Percentiles rank a stretch among this genome's conserved stretches.
These are phyloP conservation scores for Panulirus ornatus DNA, from an alignment of 1,140 invertebrate species.

Conservation along the genomic window DNA sequence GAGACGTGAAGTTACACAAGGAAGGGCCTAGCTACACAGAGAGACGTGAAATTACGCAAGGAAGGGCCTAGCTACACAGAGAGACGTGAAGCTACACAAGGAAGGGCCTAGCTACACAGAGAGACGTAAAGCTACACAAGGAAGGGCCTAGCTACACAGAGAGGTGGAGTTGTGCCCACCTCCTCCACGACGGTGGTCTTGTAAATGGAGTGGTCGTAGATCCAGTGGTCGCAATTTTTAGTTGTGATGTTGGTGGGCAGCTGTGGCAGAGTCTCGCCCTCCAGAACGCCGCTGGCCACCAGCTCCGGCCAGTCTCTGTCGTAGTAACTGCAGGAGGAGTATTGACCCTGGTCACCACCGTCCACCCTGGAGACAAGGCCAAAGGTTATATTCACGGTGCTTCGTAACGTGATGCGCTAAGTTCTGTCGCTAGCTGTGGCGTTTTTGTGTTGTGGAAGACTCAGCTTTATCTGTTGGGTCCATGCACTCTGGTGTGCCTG, in stretches of 20 bases:
- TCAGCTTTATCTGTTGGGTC: neutral
- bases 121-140: no score
- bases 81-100: no score
- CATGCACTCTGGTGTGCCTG: neutral
- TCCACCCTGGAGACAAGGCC: neutral
- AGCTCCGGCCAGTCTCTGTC: slow-evolving; percentile 36
- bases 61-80: no score
- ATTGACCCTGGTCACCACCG: neutral
- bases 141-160: no score
- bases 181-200: slow-evolving; percentile 74
- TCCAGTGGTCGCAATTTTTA: slow-evolving; percentile 63
- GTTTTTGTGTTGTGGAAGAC: neutral
- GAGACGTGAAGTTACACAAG: no score
- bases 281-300: slow-evolving; percentile 35
- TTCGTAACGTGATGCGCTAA: no score
- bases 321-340: slow-evolving; percentile 46
- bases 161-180: no score
- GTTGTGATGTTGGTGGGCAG: slow-evolving; percentile 37
- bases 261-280: slow-evolving; percentile 1
- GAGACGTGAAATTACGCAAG: no score
- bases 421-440: neutral
- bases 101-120: no score
- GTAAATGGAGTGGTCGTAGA: slow-evolving; percentile 73
- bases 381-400: neutral
- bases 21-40: no score